These are phyloP conservation scores for Chloropsis cyanopogon DNA, from an alignment of 2,113 vertebrate species.

Conservation along the genomic window DNA sequence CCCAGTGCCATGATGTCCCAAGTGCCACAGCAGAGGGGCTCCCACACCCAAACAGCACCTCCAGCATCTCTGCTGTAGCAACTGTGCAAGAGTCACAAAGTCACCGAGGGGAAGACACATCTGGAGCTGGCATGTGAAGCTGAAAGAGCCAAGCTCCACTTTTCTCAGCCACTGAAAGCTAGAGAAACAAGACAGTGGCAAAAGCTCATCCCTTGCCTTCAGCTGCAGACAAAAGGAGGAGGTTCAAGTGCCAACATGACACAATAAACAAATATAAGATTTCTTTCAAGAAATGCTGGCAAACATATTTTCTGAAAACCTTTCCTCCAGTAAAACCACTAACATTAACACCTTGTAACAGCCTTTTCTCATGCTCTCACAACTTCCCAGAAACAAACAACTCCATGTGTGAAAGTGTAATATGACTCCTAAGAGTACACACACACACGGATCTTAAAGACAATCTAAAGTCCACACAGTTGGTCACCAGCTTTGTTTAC, in stretches of 20 bases:
- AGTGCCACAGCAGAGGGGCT: neutral
- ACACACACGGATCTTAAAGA: neutral
- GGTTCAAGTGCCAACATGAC: neutral
- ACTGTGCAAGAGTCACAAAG: neutral
- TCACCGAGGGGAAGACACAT: rapidly evolving
- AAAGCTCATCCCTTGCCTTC: neutral
- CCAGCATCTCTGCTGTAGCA: neutral
- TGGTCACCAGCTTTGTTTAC: neutral
- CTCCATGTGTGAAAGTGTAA: neutral
- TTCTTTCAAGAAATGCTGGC: neutral
- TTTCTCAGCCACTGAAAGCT: neutral
- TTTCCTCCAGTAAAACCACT: neutral
- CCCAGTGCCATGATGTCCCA: rapidly evolving
- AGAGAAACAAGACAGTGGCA: neutral
- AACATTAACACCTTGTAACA: neutral
- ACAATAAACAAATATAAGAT: neutral
- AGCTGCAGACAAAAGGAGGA: neutral
- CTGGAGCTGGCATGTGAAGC: neutral
- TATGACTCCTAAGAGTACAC: neutral
- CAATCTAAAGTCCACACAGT: neutral
- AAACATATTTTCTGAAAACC: neutral
- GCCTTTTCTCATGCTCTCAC: neutral
- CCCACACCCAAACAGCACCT: neutral
- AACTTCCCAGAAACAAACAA: neutral
- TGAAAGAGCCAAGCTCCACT: neutral